Percentiles rank a stretch among this genome's conserved stretches.
Conservation (phyloP, 2,888 invertebrate species). For the Chrysomela aeneicollis region DNA sequence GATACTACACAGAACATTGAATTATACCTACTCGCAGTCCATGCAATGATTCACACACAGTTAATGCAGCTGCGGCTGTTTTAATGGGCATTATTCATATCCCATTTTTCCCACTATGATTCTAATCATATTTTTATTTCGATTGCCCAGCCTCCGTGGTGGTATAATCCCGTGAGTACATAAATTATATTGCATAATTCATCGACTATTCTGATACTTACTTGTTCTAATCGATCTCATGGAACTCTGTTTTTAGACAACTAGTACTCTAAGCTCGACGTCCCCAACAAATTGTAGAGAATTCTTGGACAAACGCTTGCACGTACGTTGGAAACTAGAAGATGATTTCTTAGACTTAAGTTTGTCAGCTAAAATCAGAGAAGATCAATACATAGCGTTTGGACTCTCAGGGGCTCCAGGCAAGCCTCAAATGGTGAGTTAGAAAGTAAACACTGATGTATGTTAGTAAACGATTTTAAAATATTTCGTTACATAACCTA, state of each 20-base stretch:
- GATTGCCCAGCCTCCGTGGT: conserved; percentile 81
- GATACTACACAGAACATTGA: too few relatives aligned
- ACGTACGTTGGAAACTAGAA: conserved; percentile 87
- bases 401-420: conserved; percentile 83
- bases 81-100: too few relatives aligned
- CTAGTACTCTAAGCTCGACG: conserved; percentile 73
- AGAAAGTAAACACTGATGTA: too few relatives aligned
- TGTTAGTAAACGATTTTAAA: too few relatives aligned
- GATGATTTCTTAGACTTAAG: conserved; percentile 80
- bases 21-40: too few relatives aligned
- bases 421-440: conserved; percentile 71
- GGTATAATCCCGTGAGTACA: conserved; percentile 90
- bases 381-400: conserved; percentile 89
- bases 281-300: conserved; percentile 81
- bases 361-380: conserved; percentile 78
- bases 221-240: too few relatives aligned
- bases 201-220: too few relatives aligned
- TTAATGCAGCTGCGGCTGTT: too few relatives aligned
- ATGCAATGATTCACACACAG: too few relatives aligned
- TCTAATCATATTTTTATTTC: conserved; percentile 20
- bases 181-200: conserved; percentile 1
- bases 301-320: conserved; percentile 80
- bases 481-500: too few relatives aligned
- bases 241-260: conserved; percentile 69
- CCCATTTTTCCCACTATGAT: too few relatives aligned